Base-by-base conservation (phyloP, 2,888 invertebrate genomes). In the Belgica antarctica region DNA sequence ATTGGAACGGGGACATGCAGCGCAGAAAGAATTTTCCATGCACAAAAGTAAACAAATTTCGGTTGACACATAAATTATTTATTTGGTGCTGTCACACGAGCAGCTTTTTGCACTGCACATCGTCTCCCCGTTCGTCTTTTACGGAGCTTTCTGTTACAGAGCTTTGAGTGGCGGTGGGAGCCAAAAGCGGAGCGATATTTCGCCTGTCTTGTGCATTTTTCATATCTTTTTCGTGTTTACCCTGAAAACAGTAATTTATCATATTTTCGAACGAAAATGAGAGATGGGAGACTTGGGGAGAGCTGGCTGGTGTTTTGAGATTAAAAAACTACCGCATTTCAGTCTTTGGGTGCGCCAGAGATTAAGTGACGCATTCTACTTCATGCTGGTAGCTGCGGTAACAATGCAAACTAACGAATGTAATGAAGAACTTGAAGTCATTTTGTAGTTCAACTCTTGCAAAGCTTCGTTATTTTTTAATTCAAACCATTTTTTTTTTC, bases 61-160 rank as follows among this genome's bases (percentile, higher is more conserved):
- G 68, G 68, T 57, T 68, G 68, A 68, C 68, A 68, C 46, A 68
- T 68, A 68, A 68, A 68, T 68, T 68, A 68, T 68, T 68, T 68
- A 68, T 68, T 68, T 68, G 31, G 47, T 52, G 31, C 57, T 68
- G 68, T 68, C 68, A 68, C 68, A 68, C 27, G 36, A 46, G 47
- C 19, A 52, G n/a, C n/a, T 52, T 52, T 15, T 15, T 41, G 25
- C 25, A 1, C n/a, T n/a, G 24, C 4, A 46, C 17, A 10, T 65
- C 46, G 24, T 65, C 47, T 36, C 25, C 22, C 63, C 63, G 17
- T 19, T 41, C 41, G 19, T 59, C 34, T 47, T 22, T 12, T 24
- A 19, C 24, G 47, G 10, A 19, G 57, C 47, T 68, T 68, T 34
- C 22, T 68, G 57, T 68, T 68, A 68, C 68, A 68, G 52, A 68